Evolutionary conservation across 1,140 invertebrate genomes (phyloP).

Genomic region (Nomia melanderi): DNA sequence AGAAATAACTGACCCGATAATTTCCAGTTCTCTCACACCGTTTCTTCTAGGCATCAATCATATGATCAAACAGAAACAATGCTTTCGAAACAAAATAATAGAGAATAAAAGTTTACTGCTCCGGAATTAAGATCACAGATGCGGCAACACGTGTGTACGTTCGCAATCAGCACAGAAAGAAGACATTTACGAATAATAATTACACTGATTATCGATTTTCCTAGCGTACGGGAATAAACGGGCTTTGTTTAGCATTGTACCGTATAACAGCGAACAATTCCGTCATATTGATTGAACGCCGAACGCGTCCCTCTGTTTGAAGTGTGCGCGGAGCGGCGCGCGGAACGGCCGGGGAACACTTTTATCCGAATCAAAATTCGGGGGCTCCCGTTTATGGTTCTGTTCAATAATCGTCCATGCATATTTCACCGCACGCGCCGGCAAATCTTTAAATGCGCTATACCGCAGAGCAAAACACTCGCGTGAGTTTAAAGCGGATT

Average conservation of each 20-base stretch:
- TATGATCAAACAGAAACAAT: no score
- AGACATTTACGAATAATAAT: not conserved
- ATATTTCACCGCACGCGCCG: conserved; percentile 63
- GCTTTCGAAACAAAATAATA: no score
- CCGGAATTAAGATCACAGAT: no score
- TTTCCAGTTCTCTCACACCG: no score
- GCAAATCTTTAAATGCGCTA: conserved; percentile 60
- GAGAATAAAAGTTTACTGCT: no score
- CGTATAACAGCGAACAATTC: not conserved
- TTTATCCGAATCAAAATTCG: conserved; percentile 62
- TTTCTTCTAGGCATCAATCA: no score
- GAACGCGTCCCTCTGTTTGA: not conserved
- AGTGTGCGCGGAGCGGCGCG: not conserved
- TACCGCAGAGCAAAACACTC: conserved; percentile 49
- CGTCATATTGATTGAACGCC: conserved; percentile 14
- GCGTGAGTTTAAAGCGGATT: conserved; percentile 62
- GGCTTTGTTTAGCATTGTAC: conserved; percentile 15
- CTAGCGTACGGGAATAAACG: not conserved
- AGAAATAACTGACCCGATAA: no score
- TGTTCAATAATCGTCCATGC: conserved; percentile 64
- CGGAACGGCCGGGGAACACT: conserved; percentile 40
- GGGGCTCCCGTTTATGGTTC: conserved; percentile 48
- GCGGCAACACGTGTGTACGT: no score
- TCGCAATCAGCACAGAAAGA: no score
- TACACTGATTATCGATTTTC: conserved; percentile 10